Conservation (phyloP, 2,797 vertebrate species). For the Macrochelys suwanniensis region DNA sequence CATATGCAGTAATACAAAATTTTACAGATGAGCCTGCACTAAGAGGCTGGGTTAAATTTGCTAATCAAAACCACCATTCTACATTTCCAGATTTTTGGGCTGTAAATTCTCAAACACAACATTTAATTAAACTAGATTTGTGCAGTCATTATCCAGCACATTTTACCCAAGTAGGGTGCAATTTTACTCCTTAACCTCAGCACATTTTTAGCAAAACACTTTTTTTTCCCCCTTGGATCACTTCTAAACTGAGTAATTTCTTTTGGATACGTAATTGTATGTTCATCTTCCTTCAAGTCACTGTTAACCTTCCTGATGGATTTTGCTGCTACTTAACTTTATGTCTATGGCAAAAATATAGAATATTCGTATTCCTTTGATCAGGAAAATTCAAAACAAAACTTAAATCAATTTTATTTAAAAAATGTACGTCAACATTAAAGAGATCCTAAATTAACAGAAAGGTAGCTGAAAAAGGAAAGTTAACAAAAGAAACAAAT, state of each 20-base stretch:
- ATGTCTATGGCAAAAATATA: not conserved
- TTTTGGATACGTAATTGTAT: not conserved
- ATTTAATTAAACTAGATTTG: rapidly evolving
- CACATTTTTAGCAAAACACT: not conserved
- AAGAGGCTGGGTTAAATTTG: not conserved
- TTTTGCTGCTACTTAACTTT: not conserved
- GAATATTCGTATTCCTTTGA: not conserved
- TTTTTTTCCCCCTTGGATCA: not conserved
- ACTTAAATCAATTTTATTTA: not conserved
- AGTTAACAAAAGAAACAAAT: constrained; percentile 54
- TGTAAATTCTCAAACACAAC: rapidly evolving
- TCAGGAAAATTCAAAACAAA: constrained; percentile 11
- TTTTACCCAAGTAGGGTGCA: rapidly evolving
- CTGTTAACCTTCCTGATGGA: not conserved
- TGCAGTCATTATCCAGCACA: rapidly evolving
- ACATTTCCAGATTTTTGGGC: rapidly evolving
- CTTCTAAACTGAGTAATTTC: not conserved
- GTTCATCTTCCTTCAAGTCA: constrained; percentile 1
- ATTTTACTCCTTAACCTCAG: rapidly evolving
- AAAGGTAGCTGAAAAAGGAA: constrained; percentile 40
- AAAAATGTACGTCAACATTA: not conserved
- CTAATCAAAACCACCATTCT: not conserved
- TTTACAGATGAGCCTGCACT: not conserved
- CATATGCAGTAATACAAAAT: not conserved
- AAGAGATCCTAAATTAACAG: constrained; percentile 11